Conservation (phyloP, 1,140 invertebrate genomes). For the Drosophila novamexicana region DNA sequence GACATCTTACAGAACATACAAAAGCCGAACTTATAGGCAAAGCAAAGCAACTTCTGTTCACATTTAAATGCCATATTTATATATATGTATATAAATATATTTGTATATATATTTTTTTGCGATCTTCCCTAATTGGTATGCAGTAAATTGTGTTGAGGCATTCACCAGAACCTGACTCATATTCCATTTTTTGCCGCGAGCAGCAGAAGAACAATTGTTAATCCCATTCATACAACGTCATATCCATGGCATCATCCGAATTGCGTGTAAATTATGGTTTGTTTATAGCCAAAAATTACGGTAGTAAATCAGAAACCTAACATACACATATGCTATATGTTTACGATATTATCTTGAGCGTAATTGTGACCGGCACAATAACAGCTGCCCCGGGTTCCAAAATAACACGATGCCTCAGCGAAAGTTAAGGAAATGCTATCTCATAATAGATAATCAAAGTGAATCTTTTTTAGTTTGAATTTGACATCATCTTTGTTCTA, state of each 20-base stretch:
- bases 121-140: conserved; percentile 2
- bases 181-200: not conserved
- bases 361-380: conserved; percentile 6
- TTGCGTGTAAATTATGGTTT: conserved; percentile 37
- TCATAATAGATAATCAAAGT: conserved; percentile 2
- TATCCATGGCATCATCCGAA: conserved; percentile 43
- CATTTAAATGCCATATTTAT: not conserved
- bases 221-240: conserved; percentile 42
- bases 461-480: conserved; percentile 22
- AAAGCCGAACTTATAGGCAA: not conserved
- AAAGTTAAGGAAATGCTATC: conserved; percentile 23
- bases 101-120: not conserved
- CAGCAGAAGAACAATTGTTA: not conserved
- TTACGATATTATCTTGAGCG: conserved; percentile 1
- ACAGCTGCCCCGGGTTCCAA: conserved; percentile 11
- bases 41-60: not conserved
- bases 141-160: conserved; percentile 21
- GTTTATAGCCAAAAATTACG: conserved; percentile 51
- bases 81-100: not conserved
- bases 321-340: conserved; percentile 6
- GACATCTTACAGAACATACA: conserved; percentile 1
- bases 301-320: conserved; percentile 23
- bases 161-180: conserved; percentile 39
- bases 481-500: conserved; percentile 29
- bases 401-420: conserved; percentile 32